Evolutionary conservation across 2,113 vertebrate genomes (phyloP), one percentile per base, ranked within the genome.

Genomic region (Microcebus griseorufus): DNA sequence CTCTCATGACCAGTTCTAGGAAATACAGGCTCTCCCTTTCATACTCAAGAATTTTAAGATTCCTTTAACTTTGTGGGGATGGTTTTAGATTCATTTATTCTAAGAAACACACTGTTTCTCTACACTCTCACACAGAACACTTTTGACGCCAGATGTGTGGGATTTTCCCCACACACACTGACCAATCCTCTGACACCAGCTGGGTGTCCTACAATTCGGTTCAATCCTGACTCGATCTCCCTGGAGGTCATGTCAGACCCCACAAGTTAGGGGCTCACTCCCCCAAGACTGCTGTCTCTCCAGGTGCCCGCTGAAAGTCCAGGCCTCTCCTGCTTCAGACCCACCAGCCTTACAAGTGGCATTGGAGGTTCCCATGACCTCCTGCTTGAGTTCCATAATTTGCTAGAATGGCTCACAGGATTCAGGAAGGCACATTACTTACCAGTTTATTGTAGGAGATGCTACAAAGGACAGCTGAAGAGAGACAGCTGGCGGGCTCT

Each of bases 11-110:
- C 13, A 29, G 2, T 27, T 79, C 64, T 69, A 48, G 65, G 64
- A 95, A 97, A 3, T 94, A 79, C 87, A 96, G 67, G 42, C 58
- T 92, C 72, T 92, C 22, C 42, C 6, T 37, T 75, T 29, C 5
- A 11, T 14, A 18, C 11, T 11, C 37, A 9, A 6, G 32, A 65
- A n/a, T 55, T 42, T 12, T 3, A 62, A 80, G 58, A 20, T 88
- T 65, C 18, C 37, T 34, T 45, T 14, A 84, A 34, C 27, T 51
- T 53, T 55, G 17, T n/a, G 76, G 12, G 62, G 12, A 55, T 17
- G 34, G 22, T 55, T n/a, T 51, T 34, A 2, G 42, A 48, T 78
- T 23, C 22, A 22, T 5, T 69, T 34, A 64, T 32, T 75, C 69
- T 73, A 37, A 64, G 42, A 73, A 92, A 64, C 22, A 80, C 23